Percentiles rank a stretch among this genome's conserved stretches.
These are phyloP conservation scores for Ormia ochracea DNA, from an alignment of 2,888 invertebrate species.

Conservation along the genomic window DNA sequence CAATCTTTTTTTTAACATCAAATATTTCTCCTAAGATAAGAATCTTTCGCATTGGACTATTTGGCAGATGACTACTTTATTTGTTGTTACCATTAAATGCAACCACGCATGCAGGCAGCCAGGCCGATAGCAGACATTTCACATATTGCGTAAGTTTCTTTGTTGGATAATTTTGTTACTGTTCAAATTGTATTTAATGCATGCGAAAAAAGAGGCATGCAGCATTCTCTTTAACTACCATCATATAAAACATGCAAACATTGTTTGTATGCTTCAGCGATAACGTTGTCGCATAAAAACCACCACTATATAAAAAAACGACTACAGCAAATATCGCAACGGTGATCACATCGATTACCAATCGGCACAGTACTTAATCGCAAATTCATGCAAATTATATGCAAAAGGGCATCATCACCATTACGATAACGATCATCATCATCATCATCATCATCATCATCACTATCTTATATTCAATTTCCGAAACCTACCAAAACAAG, in stretches of 20 bases:
- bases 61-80: conserved; percentile 63
- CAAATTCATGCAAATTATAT: conserved; percentile 67
- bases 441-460: conserved; percentile 24
- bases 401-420: conserved; percentile 63
- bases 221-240: neutral
- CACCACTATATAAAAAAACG: neutral
- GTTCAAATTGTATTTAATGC: conserved; percentile 5
- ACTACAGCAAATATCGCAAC: conserved; percentile 51
- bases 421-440: conserved; percentile 15
- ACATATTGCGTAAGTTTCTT: conserved; percentile 43
- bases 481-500: neutral
- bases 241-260: conserved; percentile 59
- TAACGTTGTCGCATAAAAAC: conserved; percentile 54
- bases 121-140: conserved; percentile 10
- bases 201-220: conserved; percentile 15
- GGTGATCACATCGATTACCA: conserved; percentile 63
- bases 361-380: conserved; percentile 64
- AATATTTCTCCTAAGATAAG: conserved; percentile 52
- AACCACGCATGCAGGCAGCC: no score
- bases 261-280: conserved; percentile 57
- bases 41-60: conserved; percentile 62
- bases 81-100: conserved; percentile 60
- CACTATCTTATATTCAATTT: conserved; percentile 4
- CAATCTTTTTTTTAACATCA: conserved; percentile 57
- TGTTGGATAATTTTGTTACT: neutral